Percentiles rank a stretch among this genome's conserved stretches.
phyloP scores from a whole-genome alignment of 2,888 invertebrate species.

The Drosophila koepferae region DNA sequence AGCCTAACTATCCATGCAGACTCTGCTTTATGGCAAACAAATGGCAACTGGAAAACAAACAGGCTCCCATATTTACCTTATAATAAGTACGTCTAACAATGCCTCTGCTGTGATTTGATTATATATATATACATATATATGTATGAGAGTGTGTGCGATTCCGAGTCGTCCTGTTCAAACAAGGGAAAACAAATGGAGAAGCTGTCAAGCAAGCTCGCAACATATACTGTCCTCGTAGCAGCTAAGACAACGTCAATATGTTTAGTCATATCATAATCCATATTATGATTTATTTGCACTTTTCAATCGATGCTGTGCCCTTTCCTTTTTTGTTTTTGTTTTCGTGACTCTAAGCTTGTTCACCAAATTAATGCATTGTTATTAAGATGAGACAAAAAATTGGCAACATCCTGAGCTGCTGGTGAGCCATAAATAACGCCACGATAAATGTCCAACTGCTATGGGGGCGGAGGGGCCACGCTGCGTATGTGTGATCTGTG shows the following conservation, averaged over 20 bases:
- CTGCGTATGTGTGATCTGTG: conserved; percentile 57
- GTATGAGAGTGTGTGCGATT: background rate
- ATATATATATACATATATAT: background rate
- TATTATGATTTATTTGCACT: conserved; percentile 51
- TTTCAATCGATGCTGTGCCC: conserved; percentile 9
- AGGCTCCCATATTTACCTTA: conserved; percentile 38
- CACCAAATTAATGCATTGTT: conserved; percentile 51
- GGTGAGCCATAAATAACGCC: conserved; percentile 46
- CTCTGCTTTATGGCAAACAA: conserved; percentile 25
- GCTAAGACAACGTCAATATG: conserved; percentile 11
- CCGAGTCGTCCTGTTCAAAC: conserved; percentile 2
- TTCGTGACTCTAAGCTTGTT: conserved; percentile 33
- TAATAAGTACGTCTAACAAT: conserved; percentile 36
- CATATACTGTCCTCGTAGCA: background rate
- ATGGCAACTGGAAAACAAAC: conserved; percentile 28
- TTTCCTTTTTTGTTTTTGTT: background rate
- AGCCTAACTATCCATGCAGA: background rate
- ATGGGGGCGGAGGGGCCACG: conserved; percentile 10
- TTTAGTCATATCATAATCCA: conserved; percentile 34
- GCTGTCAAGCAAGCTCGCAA: conserved; percentile 17
- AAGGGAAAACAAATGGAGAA: conserved; percentile 27
- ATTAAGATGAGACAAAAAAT: conserved; percentile 34
- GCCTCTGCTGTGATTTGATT: conserved; percentile 16
- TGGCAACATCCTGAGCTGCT: conserved; percentile 27
- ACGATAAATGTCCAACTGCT: conserved; percentile 37